Evolutionary conservation across 1,140 invertebrate genomes (phyloP), one percentile per base, ranked within the genome.

Genomic region (Anoplophora glabripennis): DNA sequence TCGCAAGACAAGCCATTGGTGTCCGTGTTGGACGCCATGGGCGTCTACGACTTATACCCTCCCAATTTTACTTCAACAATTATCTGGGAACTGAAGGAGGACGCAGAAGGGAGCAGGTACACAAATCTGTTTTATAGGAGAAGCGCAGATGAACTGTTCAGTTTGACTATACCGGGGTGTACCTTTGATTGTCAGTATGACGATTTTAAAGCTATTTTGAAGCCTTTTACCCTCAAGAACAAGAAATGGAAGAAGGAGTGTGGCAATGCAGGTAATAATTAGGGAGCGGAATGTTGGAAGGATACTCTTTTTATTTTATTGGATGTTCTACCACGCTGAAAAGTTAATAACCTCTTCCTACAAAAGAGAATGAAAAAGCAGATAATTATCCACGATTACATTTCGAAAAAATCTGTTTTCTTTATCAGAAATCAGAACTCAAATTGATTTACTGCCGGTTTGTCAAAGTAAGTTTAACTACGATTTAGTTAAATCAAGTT

Each of bases 1-100:
- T 87, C 80, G 21, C 93, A 96, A 73, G 93, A 96, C 74, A 85
- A 86, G 3, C 94, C 89, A 0, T 72, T 95, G 8, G 86, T 87
- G 0, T 88, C 86, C 65, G 65, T 94, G 21, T 77, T 95, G 4
- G 85, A 86, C 71, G 80, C 86, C 0, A 73, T 95, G 21, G 81
- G 84, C 10, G 63, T 93, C 3, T 94, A 86, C 71, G 82, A 94
- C 53, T 77, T 78, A 3, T 84, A 88, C 48, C 83, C 81, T 63
- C 92, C 92, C 3, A 83, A 83, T 0, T 94, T 91, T 65, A 77
- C 86, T 4, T 78, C 89, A 5, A 80, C 83, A 9, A 75, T 94
- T 21, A 72, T 93, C 15, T 73, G 93, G 21, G 92, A 94, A 76
- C 73, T 94, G 69, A 28, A 8, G 75, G 77, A 76, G 71, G 67